Evolutionary conservation across 2,113 vertebrate species (phyloP), one percentile per base, ranked within the genome.

Genomic region (Megaceryle maxima): DNA sequence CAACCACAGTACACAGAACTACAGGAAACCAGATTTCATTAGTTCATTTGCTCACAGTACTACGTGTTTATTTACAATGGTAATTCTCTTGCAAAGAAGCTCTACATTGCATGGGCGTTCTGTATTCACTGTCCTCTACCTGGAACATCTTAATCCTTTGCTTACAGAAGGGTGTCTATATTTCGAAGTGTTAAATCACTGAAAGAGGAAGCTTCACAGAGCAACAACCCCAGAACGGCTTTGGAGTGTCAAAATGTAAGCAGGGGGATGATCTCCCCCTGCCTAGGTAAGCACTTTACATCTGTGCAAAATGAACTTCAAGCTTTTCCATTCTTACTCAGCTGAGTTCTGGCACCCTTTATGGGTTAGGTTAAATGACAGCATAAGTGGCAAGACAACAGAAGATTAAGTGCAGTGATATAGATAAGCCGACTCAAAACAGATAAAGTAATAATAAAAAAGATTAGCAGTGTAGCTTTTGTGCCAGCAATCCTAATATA

Each of bases 391-490:
- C 63, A 94, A 86, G 63, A 86, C 75, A 95, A 85, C 72, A 86
- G 73, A 86, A 94, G 92, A 80, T 68, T 59, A 92, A 86, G 74
- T 2, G 0, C 46, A 74, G 48, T 31, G 39, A 55, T 86, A 74
- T 16, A 60, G 76, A 90, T 81, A 74, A 35, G 39, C 72, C 50
- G 80, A 85, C 85, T 94, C 85, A 88, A 83, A 90, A 94, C 77
- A 85, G 72, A 90, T 85, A 92, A 92, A 86, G 56, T 73, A 90
- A 87, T 88, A 92, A 96, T 81, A 72, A 88, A 85, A 84, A 59
- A 90, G 87, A 95, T 96, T 83, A 96, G 41, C 56, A n/a, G 17
- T 90, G 76, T 67, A 41, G 39, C 28, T 95, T 90, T 83, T 76
- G 25, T 75, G 88, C 73, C 81, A 96, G 57, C 29, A 75, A 53